A percentile compares a stretch with the other conserved stretches of the same genome.
phyloP scores from a whole-genome alignment of 2,113 vertebrate species.

The Procavia capensis region DNA sequence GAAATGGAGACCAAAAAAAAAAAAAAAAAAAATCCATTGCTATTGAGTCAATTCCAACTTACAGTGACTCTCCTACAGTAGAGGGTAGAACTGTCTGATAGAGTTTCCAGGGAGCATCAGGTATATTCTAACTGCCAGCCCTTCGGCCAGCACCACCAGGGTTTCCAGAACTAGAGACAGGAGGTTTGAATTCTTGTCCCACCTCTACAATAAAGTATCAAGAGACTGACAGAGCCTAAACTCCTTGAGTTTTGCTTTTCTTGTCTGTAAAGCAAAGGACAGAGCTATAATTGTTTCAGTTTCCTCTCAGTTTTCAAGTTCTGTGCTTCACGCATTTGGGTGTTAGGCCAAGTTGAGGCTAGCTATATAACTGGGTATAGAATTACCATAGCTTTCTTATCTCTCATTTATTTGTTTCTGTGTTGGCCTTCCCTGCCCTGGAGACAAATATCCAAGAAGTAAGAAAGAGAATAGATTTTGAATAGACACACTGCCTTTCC shows the following conservation, averaged over 20 bases:
- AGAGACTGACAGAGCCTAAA: conserved; percentile 60
- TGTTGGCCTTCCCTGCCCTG: conserved; percentile 57
- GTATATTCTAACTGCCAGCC: no score
- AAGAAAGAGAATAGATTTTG: conserved; percentile 24
- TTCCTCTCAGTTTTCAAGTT: conserved; percentile 35
- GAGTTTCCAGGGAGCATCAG: no score
- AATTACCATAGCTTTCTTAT: conserved; percentile 56
- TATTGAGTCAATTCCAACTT: no score
- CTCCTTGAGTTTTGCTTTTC: not conserved
- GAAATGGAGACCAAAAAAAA: not conserved
- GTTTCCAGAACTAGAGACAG: not conserved
- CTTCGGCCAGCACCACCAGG: no score
- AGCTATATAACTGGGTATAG: conserved; percentile 17
- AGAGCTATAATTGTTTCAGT: not conserved
- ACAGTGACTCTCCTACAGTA: no score
- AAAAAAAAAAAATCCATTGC: no score
- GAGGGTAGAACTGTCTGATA: no score
- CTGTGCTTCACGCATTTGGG: not conserved
- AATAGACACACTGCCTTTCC: not conserved
- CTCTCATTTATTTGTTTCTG: conserved; percentile 67
- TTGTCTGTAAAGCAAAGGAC: not conserved
- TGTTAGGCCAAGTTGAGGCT: not conserved
- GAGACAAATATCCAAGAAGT: conserved; percentile 59
- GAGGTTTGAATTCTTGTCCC: not conserved
- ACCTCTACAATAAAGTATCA: conserved; percentile 11